Conservation (phyloP, 2,888 invertebrate genomes). For the Agrochola litura region DNA sequence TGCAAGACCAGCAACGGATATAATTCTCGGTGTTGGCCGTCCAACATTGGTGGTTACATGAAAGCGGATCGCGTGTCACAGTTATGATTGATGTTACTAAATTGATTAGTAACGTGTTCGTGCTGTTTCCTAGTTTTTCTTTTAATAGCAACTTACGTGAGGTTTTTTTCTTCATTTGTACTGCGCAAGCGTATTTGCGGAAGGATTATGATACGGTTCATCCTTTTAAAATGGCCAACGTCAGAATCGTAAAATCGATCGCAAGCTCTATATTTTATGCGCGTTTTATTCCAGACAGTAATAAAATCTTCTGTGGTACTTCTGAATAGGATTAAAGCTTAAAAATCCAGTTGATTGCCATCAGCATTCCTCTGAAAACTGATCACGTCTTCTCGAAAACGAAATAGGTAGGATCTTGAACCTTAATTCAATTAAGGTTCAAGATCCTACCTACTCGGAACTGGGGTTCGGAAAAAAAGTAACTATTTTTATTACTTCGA, state of each 20-base stretch:
- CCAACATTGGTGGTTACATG: constrained; percentile 47
- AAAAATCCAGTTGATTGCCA: neutral
- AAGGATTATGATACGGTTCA: constrained; percentile 39
- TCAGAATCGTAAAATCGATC: neutral
- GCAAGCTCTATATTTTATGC: neutral
- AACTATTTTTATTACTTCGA: constrained; percentile 2
- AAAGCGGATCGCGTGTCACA: constrained; percentile 65
- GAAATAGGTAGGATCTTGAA: no score
- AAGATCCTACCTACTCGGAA: neutral
- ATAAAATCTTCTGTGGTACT: neutral
- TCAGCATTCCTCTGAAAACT: neutral
- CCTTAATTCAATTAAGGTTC: constrained; percentile 27
- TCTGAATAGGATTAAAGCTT: constrained; percentile 8
- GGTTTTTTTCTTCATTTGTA: constrained; percentile 46
- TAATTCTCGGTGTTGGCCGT: neutral
- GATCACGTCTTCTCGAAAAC: neutral
- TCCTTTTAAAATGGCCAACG: neutral
- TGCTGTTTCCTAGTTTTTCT: constrained; percentile 65
- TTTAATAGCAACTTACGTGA: constrained; percentile 61
- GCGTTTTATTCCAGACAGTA: neutral
- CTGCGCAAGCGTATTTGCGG: constrained; percentile 54
- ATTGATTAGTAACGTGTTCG: constrained; percentile 64
- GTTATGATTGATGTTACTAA: constrained; percentile 68
- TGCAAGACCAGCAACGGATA: constrained; percentile 9
- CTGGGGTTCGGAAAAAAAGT: neutral